Evolutionary conservation across 2,797 vertebrate genomes (phyloP), one percentile per base, ranked within the genome.

Genomic region (Myripristis jacobus): DNA sequence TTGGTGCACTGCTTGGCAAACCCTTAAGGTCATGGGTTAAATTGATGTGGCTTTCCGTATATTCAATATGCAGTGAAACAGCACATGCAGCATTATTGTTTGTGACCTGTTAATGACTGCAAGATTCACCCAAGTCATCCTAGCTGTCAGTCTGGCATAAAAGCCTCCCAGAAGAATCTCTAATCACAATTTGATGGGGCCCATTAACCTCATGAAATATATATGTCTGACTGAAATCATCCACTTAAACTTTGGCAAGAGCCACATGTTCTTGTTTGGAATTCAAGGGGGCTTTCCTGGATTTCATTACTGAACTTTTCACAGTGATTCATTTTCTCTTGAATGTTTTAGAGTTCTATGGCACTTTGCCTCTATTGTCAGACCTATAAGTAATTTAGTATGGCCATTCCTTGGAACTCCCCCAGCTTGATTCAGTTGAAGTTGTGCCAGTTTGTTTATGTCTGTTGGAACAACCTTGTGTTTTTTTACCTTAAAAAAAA

Each of bases 241-340:
- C 88, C 89, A 91, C 89, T 93, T 92, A 89, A 91, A 91, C 79
- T 91, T 93, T 92, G 92, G 87, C 91, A 91, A 83, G 75, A 80
- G 82, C 71, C 72, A 87, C 85, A 80, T 74, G 79, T 84, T 80
- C 79, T 69, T 86, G 74, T 89, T 84, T 84, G 84, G 84, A 82
- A 89, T 86, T 85, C 77, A 74, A 44, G 2, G 13, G 83, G 70
- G 76, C 57, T 69, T 80, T 75, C 43, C 66, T 50, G 46, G 78
- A 68, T 66, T 38, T 60, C 85, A 70, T 82, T 71, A 76, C 76
- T 54, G 73, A 88, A 89, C 69, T 82, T 88, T 87, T 84, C 68
- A 75, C 51, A 36, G 77, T 57, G 75, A 66, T 72, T 78, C 15
- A 34, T 72, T 81, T 61, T 82, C 73, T 87, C 78, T 70, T 85